phyloP scores from a whole-genome alignment of 2,113 vertebrate species.

The Labeo catla region DNA sequence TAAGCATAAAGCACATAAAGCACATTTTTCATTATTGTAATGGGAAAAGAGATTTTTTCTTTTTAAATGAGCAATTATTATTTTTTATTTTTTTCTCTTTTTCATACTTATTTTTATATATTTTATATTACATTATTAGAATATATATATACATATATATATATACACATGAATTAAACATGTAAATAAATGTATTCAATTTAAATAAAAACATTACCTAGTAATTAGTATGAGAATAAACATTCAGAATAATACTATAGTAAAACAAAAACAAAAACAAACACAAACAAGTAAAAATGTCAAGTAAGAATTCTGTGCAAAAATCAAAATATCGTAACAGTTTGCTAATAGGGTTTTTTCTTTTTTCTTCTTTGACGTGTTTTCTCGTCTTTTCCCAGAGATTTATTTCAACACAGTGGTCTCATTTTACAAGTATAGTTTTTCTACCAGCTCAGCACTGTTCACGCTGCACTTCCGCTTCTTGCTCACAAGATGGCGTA shows the following conservation, averaged over 20 bases:
- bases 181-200: neutral
- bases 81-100: neutral
- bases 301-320: neutral
- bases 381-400: neutral
- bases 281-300: neutral
- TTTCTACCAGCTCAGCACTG: neutral
- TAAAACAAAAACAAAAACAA: neutral
- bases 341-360: neutral
- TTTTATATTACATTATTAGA: neutral
- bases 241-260: neutral
- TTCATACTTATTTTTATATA: neutral
- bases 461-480: slow-evolving; percentile 40
- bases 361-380: neutral
- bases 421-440: neutral
- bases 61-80: too few species aligned
- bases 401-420: neutral
- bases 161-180: neutral
- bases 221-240: neutral
- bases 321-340: too few species aligned
- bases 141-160: neutral
- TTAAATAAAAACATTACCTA: neutral
- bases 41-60: neutral
- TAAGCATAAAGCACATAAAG: too few species aligned
- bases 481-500: slow-evolving; percentile 61
- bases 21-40: neutral